Base-by-base conservation (phyloP, 2,113 vertebrate genomes). In the Labrus mixtus region DNA sequence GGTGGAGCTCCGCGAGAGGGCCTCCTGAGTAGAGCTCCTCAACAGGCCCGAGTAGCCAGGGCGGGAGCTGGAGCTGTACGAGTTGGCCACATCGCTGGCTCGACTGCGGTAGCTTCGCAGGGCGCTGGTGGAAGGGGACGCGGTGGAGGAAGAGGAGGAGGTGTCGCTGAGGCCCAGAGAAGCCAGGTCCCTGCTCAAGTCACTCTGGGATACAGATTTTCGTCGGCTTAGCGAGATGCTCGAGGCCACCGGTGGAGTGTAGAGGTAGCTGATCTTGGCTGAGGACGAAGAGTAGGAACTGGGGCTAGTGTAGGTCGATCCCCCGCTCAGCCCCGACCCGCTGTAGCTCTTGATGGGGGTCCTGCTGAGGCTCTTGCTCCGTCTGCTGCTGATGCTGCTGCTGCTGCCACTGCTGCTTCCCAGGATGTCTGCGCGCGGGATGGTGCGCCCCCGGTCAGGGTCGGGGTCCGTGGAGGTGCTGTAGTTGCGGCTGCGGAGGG, bases 201-300 rank as follows among this genome's bases (percentile, higher is more conserved):
- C 97, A 1, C 93, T 97, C 79, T 99, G 97, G 91, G 96, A 98
- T 81, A 93, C 90, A 1, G 96, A 97, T 82, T 95, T 97, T 59
- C 95, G 95, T 55, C 95, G 95, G 86, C 67, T 95, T 65, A 98
- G 93, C 0, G 91, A 91, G 55, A 92, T 61, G 54, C 90, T 90
- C 5, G 91, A 90, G 55, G 92, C 15, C 70, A 84, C 13, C 22
- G 92, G 86, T 81, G 95, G 84, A 25, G 94, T 74, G 80, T 96
- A 93, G 92, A 93, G 93, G 94, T 95, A 95, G 94, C 91, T 95
- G 83, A 91, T 75, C 68, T 86, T 33, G 58, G 81, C 73, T 4
- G 89, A 82, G 76, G 93, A 90, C 8, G 86, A 83, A 10, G 83
- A 62, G 78, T 87, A 93, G 62, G 92, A 88, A 1, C 84, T 84